Conservation (phyloP, 2,888 invertebrate species). For the Cancer borealis region DNA sequence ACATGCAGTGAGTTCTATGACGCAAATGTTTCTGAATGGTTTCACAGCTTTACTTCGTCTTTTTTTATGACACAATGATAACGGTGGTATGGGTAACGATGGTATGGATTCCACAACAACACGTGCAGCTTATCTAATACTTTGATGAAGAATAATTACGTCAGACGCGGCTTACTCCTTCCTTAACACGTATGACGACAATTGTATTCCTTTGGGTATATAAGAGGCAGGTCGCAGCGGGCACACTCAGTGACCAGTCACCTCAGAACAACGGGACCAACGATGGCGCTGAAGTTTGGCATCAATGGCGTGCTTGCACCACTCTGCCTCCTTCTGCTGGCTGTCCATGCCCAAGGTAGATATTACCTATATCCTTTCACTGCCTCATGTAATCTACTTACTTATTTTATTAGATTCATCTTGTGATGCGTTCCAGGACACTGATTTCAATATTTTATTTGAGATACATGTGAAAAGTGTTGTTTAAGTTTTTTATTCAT, state of each 20-base stretch:
- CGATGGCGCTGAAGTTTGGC: not conserved
- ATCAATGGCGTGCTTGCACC: not conserved
- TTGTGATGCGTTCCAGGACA: not conserved
- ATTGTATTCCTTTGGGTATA: not conserved
- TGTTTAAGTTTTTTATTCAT: not conserved
- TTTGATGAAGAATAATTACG: not conserved
- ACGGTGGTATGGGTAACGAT: too few relatives aligned
- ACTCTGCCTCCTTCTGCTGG: conserved; percentile 5
- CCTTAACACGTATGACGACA: not conserved
- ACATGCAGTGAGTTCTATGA: too few relatives aligned
- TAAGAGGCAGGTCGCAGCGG: not conserved
- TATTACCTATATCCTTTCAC: not conserved
- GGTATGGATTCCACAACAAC: not conserved
- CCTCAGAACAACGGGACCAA: conserved; percentile 12
- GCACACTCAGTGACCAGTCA: not conserved
- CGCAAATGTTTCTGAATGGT: not conserved
- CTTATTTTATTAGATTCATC: not conserved
- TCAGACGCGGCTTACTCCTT: not conserved
- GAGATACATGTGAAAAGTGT: not conserved
- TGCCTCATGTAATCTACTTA: not conserved
- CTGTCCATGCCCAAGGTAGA: not conserved
- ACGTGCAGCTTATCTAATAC: not conserved
- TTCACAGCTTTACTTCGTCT: not conserved
- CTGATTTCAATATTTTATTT: not conserved
- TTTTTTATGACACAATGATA: not conserved